Percentiles rank a stretch among this genome's conserved stretches.
Conservation (phyloP, 2,113 vertebrate genomes). For the Laterallus jamaicensis region DNA sequence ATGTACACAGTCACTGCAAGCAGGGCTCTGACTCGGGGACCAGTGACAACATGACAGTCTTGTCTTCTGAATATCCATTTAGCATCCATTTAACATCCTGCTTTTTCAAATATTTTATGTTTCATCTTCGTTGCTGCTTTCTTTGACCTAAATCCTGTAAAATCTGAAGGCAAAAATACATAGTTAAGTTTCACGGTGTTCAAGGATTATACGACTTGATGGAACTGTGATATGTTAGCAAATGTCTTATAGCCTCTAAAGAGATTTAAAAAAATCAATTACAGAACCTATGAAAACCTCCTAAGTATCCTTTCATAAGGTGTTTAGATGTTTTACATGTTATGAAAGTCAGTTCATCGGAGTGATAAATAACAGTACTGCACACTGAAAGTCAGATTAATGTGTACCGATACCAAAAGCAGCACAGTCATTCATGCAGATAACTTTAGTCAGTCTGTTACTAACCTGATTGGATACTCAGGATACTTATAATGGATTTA, state of each 20-base stretch:
- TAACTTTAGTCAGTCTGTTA: not conserved
- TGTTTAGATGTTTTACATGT: not conserved
- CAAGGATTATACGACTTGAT: not conserved
- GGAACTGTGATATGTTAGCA: not conserved
- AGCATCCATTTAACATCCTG: not conserved
- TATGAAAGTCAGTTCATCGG: not conserved
- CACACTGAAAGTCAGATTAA: not conserved
- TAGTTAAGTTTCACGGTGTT: not conserved
- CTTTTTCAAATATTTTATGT: not conserved
- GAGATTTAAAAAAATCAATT: not conserved
- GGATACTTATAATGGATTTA: conserved; percentile 17
- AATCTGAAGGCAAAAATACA: not conserved
- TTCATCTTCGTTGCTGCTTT: not conserved
- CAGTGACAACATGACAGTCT: not conserved
- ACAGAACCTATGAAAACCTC: not conserved
- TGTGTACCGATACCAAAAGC: not conserved
- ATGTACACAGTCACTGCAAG: not conserved
- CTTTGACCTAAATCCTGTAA: not conserved
- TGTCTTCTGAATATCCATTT: not conserved
- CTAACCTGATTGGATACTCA: not conserved
- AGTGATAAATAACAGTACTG: not conserved
- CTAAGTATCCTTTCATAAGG: not conserved
- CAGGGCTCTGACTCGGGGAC: not conserved
- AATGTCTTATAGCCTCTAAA: not conserved
- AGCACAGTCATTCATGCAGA: not conserved